Base-by-base conservation (phyloP, 2,113 vertebrate species). In the Anolis sagrei region DNA sequence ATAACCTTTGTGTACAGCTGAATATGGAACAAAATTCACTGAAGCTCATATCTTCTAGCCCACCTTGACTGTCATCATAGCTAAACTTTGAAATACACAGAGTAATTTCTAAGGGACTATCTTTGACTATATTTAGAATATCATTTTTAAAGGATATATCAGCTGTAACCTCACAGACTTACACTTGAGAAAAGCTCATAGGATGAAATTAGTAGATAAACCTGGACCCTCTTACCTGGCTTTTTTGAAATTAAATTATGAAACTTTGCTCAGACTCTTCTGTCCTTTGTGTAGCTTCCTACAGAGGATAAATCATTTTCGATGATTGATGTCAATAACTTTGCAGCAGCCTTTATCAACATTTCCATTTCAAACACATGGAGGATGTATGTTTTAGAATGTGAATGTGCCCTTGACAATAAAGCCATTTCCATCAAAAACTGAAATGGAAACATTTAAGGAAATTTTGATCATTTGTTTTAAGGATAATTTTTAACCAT, bases 401-500 rank as follows among this genome's bases (percentile, higher is more conserved):
- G 21, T 85, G 90, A 80, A 66, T 61, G 75, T 48, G 69, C n/a
- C 81, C 86, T 89, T 92, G 91, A 86, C 84, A 86, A 88, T 92
- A 90, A 80, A 86, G 77, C 74, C 36, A 75, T 80, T 75, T 64
- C 83, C 82, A 49, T 6, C 61, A 83, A 85, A 83, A 80, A 88
- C 70, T 81, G 85, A 68, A 74, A 58, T 79, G 70, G 82, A 90
- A 94, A 86, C 58, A 79, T 84, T 80, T 87, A 54, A 89, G 79
- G 76, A 82, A 89, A 87, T 76, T 74, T 39, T 81, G 89, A 88
- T 61, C 62, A 90, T 87, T 39, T 25, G 36, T 83, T 76, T 58
- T 82, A 73, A 76, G 79, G 84, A 75, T 87, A 75, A 70, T 9
- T 82, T 44, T 87, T 27, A 54, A 93, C 88, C 39, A 13, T 16